Percentiles rank a stretch among this genome's conserved stretches.
These are phyloP conservation scores for Agriopis aurantiaria DNA, from an alignment of 2,888 invertebrate species.

Conservation along the genomic window DNA sequence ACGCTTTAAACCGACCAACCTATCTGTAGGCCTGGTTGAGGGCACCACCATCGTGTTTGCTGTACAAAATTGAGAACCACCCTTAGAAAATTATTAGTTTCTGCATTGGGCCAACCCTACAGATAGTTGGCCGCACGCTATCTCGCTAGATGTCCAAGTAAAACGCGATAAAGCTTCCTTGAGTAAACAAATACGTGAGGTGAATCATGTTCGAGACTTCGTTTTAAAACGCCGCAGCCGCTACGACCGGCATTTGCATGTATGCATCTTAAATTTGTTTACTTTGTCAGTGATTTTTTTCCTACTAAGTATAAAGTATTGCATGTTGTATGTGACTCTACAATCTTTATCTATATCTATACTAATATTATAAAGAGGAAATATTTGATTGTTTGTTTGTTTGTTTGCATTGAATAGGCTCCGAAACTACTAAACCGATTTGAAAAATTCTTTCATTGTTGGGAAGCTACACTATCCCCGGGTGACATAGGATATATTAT, in stretches of 20 bases:
- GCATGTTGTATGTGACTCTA: not conserved
- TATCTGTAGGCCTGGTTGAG: not conserved
- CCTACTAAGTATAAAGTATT: not conserved
- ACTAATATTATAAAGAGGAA: too few species aligned
- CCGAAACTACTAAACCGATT: too few species aligned
- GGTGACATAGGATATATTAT: too few species aligned
- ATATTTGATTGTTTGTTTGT: too few species aligned
- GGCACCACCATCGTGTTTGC: not conserved
- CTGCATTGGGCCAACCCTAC: not conserved
- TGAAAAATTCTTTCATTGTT: too few species aligned
- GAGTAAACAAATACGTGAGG: slow-evolving; percentile 28
- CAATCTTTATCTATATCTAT: not conserved
- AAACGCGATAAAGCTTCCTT: slow-evolving; percentile 36
- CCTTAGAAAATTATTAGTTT: not conserved
- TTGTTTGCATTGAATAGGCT: too few species aligned
- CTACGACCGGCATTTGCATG: not conserved
- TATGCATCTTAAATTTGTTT: not conserved
- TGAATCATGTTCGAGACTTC: slow-evolving; percentile 42
- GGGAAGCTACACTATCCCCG: too few species aligned
- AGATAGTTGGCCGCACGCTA: slow-evolving; percentile 40
- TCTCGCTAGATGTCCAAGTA: slow-evolving; percentile 44
- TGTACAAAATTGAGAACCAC: not conserved
- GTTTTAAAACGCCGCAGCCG: slow-evolving; percentile 17
- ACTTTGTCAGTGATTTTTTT: not conserved
- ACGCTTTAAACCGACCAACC: slow-evolving; percentile 41